Conservation (phyloP, 1,140 invertebrate species). For the Bicyclus anynana region DNA sequence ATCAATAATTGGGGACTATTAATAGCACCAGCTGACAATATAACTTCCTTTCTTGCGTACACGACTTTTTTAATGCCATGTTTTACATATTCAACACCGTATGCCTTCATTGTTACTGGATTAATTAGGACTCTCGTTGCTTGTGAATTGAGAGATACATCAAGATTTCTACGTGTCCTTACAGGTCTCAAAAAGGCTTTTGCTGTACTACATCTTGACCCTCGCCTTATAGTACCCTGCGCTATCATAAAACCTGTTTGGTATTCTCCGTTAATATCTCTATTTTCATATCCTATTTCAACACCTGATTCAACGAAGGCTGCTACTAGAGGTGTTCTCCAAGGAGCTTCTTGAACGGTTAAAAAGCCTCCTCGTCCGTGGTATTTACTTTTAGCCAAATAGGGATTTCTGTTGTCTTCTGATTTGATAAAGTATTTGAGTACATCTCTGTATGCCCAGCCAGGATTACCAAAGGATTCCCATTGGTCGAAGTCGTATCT, state of each 20-base stretch:
- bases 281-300: conserved; percentile 91
- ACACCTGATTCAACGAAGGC: conserved; percentile 91
- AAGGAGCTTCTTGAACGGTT: conserved; percentile 90
- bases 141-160: conserved; percentile 87
- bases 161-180: conserved; percentile 86
- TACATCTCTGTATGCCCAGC: conserved; percentile 94
- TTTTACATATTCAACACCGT: conserved; percentile 86
- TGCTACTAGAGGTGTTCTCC: conserved; percentile 87
- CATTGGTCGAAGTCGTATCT: conserved; percentile 93
- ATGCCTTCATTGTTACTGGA: conserved; percentile 83
- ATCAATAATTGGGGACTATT: conserved; percentile 90
- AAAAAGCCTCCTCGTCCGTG: conserved; percentile 86
- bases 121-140: conserved; percentile 85
- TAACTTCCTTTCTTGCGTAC: conserved; percentile 85
- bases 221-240: conserved; percentile 91
- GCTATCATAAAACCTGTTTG: conserved; percentile 93
- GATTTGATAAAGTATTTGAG: conserved; percentile 94
- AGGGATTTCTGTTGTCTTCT: conserved; percentile 92
- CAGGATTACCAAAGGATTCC: conserved; percentile 90
- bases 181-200: conserved; percentile 92
- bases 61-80: conserved; percentile 82
- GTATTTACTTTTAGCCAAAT: conserved; percentile 83
- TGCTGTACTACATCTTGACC: conserved; percentile 92
- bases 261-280: conserved; percentile 90
- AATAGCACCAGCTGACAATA: conserved; percentile 88